Conservation (phyloP, 2,888 invertebrate species). For the Lasioglossum pauxillum region DNA sequence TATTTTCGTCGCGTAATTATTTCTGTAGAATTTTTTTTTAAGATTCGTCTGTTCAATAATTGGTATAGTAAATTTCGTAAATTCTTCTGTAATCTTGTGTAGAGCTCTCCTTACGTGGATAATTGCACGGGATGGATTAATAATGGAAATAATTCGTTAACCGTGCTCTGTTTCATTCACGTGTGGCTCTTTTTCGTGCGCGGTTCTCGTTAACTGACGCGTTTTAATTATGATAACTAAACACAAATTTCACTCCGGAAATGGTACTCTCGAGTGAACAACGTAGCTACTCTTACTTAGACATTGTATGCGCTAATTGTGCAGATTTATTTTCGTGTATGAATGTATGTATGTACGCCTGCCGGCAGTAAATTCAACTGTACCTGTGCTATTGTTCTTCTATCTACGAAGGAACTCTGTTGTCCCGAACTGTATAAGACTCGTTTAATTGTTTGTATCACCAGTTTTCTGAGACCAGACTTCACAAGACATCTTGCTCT, state of each 20-base stretch:
- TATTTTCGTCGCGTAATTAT: background rate
- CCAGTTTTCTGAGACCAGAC: slow-evolving; percentile 7
- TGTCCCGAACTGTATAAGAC: slow-evolving; percentile 32
- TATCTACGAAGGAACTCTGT: slow-evolving; percentile 46
- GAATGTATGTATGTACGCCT: slow-evolving; percentile 25
- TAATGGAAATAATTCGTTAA: slow-evolving; percentile 18
- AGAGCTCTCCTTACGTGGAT: background rate
- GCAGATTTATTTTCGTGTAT: slow-evolving; percentile 51
- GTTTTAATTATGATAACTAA: slow-evolving; percentile 18
- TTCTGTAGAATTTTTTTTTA: background rate
- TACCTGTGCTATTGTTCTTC: slow-evolving; percentile 50
- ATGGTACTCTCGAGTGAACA: slow-evolving; percentile 3
- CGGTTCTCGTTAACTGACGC: slow-evolving; percentile 16
- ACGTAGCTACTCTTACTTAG: slow-evolving; percentile 28
- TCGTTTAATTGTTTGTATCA: slow-evolving; percentile 31
- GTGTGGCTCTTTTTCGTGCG: background rate
- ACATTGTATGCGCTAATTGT: slow-evolving; percentile 44
- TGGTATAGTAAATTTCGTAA: background rate
- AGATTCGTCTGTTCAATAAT: background rate
- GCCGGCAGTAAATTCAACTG: slow-evolving; percentile 47
- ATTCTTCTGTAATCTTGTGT: background rate
- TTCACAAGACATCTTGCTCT: background rate
- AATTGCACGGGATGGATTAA: slow-evolving; percentile 2
- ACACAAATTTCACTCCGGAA: slow-evolving; percentile 23
- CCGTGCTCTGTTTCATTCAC: background rate